A percentile compares a stretch with the other conserved stretches of the same genome.
These are phyloP conservation scores for Drosophila parthenogenetica DNA, from an alignment of 2,888 invertebrate genomes.

Conservation along the genomic window DNA sequence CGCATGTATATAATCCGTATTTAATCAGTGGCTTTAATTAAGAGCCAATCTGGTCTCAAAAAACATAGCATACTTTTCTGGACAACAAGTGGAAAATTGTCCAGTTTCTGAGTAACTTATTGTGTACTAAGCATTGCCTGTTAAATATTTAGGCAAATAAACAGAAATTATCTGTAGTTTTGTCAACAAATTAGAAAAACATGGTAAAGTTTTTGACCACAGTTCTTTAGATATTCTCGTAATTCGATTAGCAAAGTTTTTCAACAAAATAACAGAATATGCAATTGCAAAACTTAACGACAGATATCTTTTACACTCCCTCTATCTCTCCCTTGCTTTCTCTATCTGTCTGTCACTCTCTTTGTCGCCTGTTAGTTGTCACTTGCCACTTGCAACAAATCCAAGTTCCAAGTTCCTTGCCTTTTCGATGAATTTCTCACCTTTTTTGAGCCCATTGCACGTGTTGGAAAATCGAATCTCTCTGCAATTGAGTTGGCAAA, in stretches of 20 bases:
- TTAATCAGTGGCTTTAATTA: too few species aligned
- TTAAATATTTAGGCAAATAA: neutral
- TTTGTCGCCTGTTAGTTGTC: constrained; percentile 9
- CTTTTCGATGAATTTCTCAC: constrained; percentile 24
- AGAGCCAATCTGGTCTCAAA: neutral
- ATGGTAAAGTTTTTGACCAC: constrained; percentile 1
- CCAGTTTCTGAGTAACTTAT: too few species aligned
- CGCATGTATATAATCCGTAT: too few species aligned
- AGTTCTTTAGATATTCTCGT: constrained; percentile 1
- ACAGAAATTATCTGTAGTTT: neutral
- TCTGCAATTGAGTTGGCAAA: constrained; percentile 62
- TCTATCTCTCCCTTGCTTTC: neutral
- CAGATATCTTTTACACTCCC: constrained; percentile 1
- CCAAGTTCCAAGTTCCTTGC: constrained; percentile 13
- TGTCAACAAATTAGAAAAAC: constrained; percentile 15
- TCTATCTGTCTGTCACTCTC: neutral
- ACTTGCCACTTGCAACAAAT: constrained; percentile 18
- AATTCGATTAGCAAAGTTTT: constrained; percentile 30
- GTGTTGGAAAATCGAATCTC: constrained; percentile 31
- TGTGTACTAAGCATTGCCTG: too few species aligned
- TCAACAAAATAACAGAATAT: constrained; percentile 17
- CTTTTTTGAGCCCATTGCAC: constrained; percentile 17
- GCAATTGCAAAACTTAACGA: constrained; percentile 8
- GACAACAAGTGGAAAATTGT: too few species aligned
- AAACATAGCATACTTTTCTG: constrained; percentile 4